A percentile compares a stretch with the other conserved stretches of the same genome.
phyloP scores from a whole-genome alignment of 2,797 vertebrate genomes.

The Carcharodon carcharias region DNA sequence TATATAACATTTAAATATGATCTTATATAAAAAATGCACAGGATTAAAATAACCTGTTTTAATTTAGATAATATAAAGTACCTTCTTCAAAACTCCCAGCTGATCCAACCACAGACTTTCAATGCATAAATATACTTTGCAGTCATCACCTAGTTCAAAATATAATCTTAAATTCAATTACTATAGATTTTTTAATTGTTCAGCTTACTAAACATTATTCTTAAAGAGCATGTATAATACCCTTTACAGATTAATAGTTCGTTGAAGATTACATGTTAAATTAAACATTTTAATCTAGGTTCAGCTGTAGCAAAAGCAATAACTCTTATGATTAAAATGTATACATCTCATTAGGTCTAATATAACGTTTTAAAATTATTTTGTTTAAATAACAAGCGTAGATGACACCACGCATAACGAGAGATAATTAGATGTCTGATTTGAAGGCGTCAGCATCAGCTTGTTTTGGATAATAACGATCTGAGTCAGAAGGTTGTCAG shows the following conservation, averaged over 20 bases:
- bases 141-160: not conserved
- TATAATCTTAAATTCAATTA: not conserved
- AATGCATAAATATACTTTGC: not conserved
- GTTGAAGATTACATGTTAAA: not conserved
- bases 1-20: not conserved
- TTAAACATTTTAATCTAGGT: not conserved
- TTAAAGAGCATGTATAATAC: not conserved
- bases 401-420: not conserved
- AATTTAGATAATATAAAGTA: not conserved
- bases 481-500: not conserved
- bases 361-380: not conserved
- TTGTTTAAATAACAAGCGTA: constrained; percentile 16
- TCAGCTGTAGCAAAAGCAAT: not conserved
- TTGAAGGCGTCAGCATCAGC: not conserved
- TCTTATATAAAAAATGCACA: not conserved
- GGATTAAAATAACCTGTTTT: not conserved
- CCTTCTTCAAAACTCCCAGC: not conserved
- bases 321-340: not conserved
- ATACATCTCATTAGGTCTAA: not conserved
- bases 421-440: constrained; percentile 13
- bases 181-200: not conserved
- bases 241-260: constrained; percentile 8
- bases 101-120: not conserved
- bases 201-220: not conserved
- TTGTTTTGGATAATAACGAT: not conserved